These are phyloP conservation scores for Troides oblongomaculatus DNA, from an alignment of 2,888 invertebrate genomes.

Conservation along the genomic window DNA sequence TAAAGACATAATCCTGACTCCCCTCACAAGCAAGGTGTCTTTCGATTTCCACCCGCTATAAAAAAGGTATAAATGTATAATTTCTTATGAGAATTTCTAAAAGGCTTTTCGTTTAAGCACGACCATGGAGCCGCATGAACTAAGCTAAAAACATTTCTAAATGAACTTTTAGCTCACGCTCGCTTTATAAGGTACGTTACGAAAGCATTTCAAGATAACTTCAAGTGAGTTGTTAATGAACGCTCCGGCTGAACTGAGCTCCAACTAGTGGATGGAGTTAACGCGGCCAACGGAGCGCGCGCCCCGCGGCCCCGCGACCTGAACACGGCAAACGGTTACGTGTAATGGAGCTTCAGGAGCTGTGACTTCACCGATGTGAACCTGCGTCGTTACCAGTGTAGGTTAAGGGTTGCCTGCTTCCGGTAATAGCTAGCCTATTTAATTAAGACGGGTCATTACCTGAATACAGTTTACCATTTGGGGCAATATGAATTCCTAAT, in stretches of 20 bases:
- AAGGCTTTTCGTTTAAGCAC: too few species aligned
- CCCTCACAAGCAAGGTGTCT: too few species aligned
- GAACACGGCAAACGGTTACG: slow-evolving; percentile 13
- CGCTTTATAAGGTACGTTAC: background rate
- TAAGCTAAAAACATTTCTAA: background rate
- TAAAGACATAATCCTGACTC: too few species aligned
- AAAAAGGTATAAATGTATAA: too few species aligned
- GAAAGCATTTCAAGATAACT: slow-evolving; percentile 15
- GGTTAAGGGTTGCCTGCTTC: slow-evolving; percentile 25
- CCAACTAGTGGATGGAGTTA: slow-evolving; percentile 5
- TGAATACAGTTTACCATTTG: background rate
- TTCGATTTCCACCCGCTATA: too few species aligned
- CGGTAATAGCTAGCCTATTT: background rate
- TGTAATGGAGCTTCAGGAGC: slow-evolving; percentile 21
- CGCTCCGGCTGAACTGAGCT: slow-evolving; percentile 8
- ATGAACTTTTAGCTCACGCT: background rate
- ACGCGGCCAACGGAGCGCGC: background rate
- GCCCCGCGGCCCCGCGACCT: too few species aligned
- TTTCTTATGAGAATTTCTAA: too few species aligned
- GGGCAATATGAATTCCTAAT: too few species aligned
- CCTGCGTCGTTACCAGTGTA: slow-evolving; percentile 10
- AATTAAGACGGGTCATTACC: background rate
- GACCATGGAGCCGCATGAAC: background rate
- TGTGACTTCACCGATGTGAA: slow-evolving; percentile 18
- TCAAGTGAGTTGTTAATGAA: slow-evolving; percentile 17